These are phyloP conservation scores for Sigmodon hispidus DNA, from an alignment of 2,113 vertebrate species.

Conservation along the genomic window DNA sequence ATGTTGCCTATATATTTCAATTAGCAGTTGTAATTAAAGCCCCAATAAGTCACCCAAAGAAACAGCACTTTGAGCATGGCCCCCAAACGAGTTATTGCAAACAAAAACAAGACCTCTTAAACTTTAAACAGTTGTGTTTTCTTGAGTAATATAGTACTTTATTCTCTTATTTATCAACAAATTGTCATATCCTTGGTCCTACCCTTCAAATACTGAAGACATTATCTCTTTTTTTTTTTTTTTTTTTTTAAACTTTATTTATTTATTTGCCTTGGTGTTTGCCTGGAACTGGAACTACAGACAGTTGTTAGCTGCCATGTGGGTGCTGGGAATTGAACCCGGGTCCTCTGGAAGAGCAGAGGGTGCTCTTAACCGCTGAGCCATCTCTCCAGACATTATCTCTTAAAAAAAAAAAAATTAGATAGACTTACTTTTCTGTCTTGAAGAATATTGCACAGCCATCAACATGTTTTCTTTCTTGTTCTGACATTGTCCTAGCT, in stretches of 20 bases:
- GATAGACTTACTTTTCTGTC: slow-evolving; percentile 92
- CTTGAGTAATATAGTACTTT: neutral
- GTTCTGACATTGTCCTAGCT: slow-evolving; percentile 98
- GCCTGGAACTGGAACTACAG: too few relatives aligned
- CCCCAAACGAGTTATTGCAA: slow-evolving; percentile 54
- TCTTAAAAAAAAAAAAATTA: neutral
- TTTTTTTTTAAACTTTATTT: neutral
- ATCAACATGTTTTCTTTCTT: slow-evolving; percentile 97
- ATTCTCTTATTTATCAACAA: slow-evolving; percentile 40
- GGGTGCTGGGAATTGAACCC: too few relatives aligned
- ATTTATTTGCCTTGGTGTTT: too few relatives aligned
- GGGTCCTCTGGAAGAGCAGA: too few relatives aligned
- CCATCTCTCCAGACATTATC: too few relatives aligned
- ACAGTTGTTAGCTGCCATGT: too few relatives aligned
- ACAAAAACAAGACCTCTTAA: slow-evolving; percentile 30
- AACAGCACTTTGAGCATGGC: slow-evolving; percentile 43
- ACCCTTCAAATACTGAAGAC: neutral
- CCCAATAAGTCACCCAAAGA: slow-evolving; percentile 61
- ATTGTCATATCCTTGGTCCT: neutral
- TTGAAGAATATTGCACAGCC: slow-evolving; percentile 98
- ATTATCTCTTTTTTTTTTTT: neutral
- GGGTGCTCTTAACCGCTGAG: too few relatives aligned
- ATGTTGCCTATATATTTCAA: slow-evolving; percentile 48
- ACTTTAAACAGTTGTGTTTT: neutral
- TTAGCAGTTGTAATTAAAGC: slow-evolving; percentile 55